These are phyloP conservation scores for Panonychus citri DNA, from an alignment of 1,140 invertebrate species.

Conservation along the genomic window DNA sequence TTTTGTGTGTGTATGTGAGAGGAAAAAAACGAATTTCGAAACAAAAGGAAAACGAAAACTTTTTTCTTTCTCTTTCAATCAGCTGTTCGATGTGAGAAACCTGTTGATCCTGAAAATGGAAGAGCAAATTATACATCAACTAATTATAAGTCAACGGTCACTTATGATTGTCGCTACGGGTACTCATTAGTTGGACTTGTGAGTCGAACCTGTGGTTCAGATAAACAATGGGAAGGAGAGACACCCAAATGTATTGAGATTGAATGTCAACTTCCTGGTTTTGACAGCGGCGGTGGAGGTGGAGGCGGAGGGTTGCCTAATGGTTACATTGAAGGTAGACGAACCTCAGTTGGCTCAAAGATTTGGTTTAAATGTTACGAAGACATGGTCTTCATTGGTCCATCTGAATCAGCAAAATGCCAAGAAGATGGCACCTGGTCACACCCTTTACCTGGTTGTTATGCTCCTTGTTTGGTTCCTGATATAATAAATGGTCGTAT, in stretches of 20 bases:
- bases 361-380: slow-evolving; percentile 82
- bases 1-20: too few species aligned
- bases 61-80: too few species aligned
- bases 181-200: slow-evolving; percentile 63
- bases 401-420: slow-evolving; percentile 58
- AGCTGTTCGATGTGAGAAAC: slow-evolving; percentile 65
- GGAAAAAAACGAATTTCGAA: too few species aligned
- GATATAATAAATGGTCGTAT: slow-evolving; percentile 58
- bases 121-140: slow-evolving; percentile 73
- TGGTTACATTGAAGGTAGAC: slow-evolving; percentile 77
- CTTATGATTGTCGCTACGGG: slow-evolving; percentile 77
- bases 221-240: slow-evolving; percentile 69
- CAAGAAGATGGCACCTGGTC: slow-evolving; percentile 79
- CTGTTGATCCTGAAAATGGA: slow-evolving; percentile 66
- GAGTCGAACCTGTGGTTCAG: slow-evolving; percentile 57
- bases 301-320: too few species aligned
- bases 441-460: slow-evolving; percentile 63
- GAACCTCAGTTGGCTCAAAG: slow-evolving; percentile 64
- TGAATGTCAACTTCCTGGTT: slow-evolving; percentile 69
- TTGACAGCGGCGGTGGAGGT: too few species aligned
- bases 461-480: slow-evolving; percentile 73
- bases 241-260: slow-evolving; percentile 70
- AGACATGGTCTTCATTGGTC: slow-evolving; percentile 69
- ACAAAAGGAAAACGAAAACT: too few species aligned
- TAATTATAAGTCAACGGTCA: slow-evolving; percentile 74